phyloP scores from a whole-genome alignment of 2,888 invertebrate species.

The Pyrocoelia pectoralis region DNA sequence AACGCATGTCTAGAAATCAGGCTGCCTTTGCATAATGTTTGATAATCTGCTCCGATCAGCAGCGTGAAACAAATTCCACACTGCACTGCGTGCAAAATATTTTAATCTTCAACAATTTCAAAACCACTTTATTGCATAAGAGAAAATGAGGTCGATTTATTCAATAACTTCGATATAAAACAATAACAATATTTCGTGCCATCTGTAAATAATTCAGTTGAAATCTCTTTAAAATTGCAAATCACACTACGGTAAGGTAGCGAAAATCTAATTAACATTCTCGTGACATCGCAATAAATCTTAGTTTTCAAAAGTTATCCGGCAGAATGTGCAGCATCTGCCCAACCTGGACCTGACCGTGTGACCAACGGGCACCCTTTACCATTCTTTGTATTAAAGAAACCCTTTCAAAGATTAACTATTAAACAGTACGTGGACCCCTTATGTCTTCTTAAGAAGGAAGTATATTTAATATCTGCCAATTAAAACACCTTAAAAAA shows the following conservation, averaged over 20 bases:
- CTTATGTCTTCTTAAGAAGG: slow-evolving; percentile 35
- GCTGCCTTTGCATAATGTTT: slow-evolving; percentile 38
- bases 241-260: slow-evolving; percentile 10
- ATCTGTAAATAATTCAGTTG: neutral
- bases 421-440: slow-evolving; percentile 25
- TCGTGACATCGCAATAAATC: slow-evolving; percentile 38
- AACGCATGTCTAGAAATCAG: slow-evolving; percentile 44
- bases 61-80: slow-evolving; percentile 40
- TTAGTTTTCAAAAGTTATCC: slow-evolving; percentile 27
- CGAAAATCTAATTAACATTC: slow-evolving; percentile 3
- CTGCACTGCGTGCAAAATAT: slow-evolving; percentile 37
- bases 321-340: slow-evolving; percentile 39
- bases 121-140: slow-evolving; percentile 29
- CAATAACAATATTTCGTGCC: slow-evolving; percentile 3
- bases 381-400: slow-evolving; percentile 24
- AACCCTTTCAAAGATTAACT: slow-evolving; percentile 11
- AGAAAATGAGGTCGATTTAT: slow-evolving; percentile 34
- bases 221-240: slow-evolving; percentile 17
- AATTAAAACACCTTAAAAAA: slow-evolving; percentile 14
- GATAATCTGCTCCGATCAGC: slow-evolving; percentile 41
- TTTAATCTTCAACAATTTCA: slow-evolving; percentile 38
- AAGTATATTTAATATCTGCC: slow-evolving; percentile 31
- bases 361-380: slow-evolving; percentile 42
- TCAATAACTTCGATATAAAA: slow-evolving; percentile 10
- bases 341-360: slow-evolving; percentile 40